Evolutionary conservation across 2,113 vertebrate genomes (phyloP), one percentile per base, ranked within the genome.

Genomic region (Ammodytes marinus): DNA sequence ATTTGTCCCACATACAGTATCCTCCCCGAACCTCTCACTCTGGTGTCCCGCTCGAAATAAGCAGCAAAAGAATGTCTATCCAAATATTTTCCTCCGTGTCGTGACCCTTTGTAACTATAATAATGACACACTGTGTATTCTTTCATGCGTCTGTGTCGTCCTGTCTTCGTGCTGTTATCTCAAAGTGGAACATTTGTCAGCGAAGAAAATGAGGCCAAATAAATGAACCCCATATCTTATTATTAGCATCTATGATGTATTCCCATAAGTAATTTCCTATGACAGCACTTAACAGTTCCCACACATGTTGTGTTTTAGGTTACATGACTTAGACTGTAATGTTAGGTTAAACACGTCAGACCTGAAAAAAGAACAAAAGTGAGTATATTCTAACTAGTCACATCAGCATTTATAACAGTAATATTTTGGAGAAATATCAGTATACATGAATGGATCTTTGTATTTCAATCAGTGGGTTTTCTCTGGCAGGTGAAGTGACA

Each of bases 1-100:
- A 92, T 94, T 93, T 88, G 88, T 89, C 68, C 86, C 91, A 89
- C 89, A 90, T 89, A 91, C 54, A 69, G 72, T 46, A 87, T 89
- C 84, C 71, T 82, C 84, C 27, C 76, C 12, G 55, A 82, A 87
- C 82, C 81, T 79, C 86, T 70, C 87, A 60, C 89, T 79, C 77
- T 55, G 79, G 53, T 71, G 27, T 27, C 27, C 27, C 27, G 27
- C 27, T 27, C 27, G 27, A 27, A 27, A 27, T 27, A 27, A 27
- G 69, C 37, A 49, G 58, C 42, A 40, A 8, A 40, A 35, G 54
- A 78, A 69, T 50, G 55, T 58, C 80, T 57, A 27, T 43, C 52
- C 53, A 55, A 66, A 49, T 40, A 4, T 72, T 77, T 45, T 70
- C 50, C 19, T 60, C 52, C 8, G 35, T 70, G 54, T 64, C 63